Evolutionary conservation across 2,888 invertebrate genomes (phyloP).

Genomic region (Aphelenchoides bicaudatus): DNA sequence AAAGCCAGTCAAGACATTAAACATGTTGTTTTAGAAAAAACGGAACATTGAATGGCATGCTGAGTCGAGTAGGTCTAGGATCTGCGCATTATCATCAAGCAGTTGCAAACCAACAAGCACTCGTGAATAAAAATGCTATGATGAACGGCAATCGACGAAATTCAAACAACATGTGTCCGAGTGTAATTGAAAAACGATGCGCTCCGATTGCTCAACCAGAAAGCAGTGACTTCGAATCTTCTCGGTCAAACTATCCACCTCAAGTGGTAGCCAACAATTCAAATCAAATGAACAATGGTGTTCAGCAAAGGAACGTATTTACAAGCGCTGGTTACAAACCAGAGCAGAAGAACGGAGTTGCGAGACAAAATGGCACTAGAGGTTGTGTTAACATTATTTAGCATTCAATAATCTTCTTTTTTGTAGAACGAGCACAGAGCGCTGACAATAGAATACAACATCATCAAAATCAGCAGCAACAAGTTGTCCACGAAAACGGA

Average conservation of each 20-base stretch:
- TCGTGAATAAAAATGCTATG: neutral
- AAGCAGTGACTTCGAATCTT: constrained; percentile 57
- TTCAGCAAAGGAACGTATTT: neutral
- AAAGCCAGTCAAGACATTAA: neutral
- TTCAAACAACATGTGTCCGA: neutral
- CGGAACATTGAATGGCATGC: neutral
- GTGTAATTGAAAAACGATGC: constrained; percentile 13
- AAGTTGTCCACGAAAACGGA: constrained; percentile 3
- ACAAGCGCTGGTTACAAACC: neutral
- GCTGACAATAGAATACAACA: constrained; percentile 33
- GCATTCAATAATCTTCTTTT: constrained; percentile 28
- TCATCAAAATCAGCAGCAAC: too few species aligned
- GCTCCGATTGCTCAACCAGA: constrained; percentile 60
- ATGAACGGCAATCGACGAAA: neutral
- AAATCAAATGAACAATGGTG: neutral
- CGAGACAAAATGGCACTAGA: neutral
- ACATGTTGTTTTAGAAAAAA: constrained; percentile 10
- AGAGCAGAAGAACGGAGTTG: constrained; percentile 14
- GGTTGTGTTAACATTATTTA: constrained; percentile 20
- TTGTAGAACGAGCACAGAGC: constrained; percentile 48
- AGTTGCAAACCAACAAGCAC: neutral
- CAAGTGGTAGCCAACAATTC: neutral
- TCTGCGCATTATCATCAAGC: neutral
- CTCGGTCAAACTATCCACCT: constrained; percentile 30
- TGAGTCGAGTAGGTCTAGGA: neutral